A percentile compares a stretch with the other conserved stretches of the same genome.
phyloP scores from a whole-genome alignment of 2,113 vertebrate species.

The Natator depressus region DNA sequence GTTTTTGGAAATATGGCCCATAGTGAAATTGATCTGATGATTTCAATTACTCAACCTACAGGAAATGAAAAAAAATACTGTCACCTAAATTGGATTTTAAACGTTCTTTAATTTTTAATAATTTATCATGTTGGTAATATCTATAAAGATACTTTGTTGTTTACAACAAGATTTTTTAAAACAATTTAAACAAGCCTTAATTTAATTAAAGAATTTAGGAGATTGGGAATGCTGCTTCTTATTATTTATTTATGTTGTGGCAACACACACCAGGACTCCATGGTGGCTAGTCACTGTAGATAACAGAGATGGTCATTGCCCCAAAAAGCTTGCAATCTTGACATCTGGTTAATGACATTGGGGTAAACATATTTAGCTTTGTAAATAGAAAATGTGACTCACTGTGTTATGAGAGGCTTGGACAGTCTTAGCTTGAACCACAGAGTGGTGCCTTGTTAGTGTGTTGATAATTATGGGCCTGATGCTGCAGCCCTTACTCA shows the following conservation, averaged over 20 bases:
- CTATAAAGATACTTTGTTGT: neutral
- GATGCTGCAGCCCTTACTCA: fast-evolving
- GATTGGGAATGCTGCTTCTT: slow-evolving; percentile 27
- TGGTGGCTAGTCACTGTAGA: neutral
- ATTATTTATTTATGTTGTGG: neutral
- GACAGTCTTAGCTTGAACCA: neutral
- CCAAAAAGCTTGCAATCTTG: neutral
- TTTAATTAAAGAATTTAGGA: slow-evolving; percentile 62
- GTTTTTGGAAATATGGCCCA: neutral
- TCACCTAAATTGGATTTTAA: neutral
- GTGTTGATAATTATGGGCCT: fast-evolving
- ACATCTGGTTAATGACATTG: neutral
- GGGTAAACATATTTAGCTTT: neutral
- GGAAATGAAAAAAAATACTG: neutral
- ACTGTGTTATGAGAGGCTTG: fast-evolving
- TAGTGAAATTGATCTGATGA: neutral
- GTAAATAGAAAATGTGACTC: neutral
- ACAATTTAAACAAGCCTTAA: slow-evolving; percentile 26
- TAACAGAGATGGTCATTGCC: neutral
- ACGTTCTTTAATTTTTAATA: slow-evolving; percentile 16
- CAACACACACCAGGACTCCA: neutral
- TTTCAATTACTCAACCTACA: neutral
- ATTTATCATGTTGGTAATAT: neutral
- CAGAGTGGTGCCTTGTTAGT: neutral
- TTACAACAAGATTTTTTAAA: neutral